Evolutionary conservation across 2,113 vertebrate species (phyloP).

Genomic region (Butorides virescens): DNA sequence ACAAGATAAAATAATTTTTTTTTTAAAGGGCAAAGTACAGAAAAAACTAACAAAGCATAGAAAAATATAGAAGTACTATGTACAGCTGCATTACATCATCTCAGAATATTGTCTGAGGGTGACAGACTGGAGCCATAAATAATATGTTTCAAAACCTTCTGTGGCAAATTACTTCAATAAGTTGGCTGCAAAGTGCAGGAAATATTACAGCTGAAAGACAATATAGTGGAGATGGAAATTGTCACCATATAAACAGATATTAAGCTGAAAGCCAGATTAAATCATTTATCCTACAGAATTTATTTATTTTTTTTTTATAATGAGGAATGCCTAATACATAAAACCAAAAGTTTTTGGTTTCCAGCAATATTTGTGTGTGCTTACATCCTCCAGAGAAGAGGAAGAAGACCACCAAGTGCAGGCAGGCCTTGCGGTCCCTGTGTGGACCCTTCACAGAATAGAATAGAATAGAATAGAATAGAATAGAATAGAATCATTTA

Average conservation of each 20-base stretch:
- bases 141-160: background rate
- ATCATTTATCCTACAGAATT: background rate
- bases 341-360: background rate
- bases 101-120: background rate
- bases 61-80: background rate
- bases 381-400: background rate
- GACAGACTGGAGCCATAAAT: background rate
- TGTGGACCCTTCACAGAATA: background rate
- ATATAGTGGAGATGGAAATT: background rate
- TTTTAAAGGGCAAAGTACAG: background rate
- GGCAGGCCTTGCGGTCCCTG: background rate
- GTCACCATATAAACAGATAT: background rate
- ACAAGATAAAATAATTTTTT: background rate
- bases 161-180: slow-evolving; percentile 16
- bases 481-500: too few relatives aligned
- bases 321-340: background rate
- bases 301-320: background rate
- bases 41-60: background rate
- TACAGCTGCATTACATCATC: background rate
- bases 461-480: too few relatives aligned
- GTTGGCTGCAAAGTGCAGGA: background rate
- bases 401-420: background rate
- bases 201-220: background rate
- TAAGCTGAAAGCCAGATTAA: background rate
- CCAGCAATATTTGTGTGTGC: background rate